Base-by-base conservation (phyloP, 2,113 vertebrate genomes). In the Gymnarchus niloticus region DNA sequence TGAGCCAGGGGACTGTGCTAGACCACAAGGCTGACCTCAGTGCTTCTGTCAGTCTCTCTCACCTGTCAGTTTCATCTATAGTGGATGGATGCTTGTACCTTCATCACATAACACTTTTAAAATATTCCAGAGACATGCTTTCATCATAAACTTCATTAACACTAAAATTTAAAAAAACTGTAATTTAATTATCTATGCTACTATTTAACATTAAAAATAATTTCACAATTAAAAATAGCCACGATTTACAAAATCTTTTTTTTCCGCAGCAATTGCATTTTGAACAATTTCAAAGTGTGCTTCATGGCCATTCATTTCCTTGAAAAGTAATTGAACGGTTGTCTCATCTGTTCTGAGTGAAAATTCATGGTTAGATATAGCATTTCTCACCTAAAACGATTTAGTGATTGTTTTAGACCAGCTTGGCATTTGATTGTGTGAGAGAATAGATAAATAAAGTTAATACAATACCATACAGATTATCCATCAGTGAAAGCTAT, bases 361-460 rank as follows among this genome's bases (percentile, higher is more conserved):
- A 10, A 37, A 73, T 73, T 73, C 33, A 73, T 73, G 33, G 65
- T 37, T 41, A 41, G 61, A 69, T 37, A 65, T 33, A 65, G 61
- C 61, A 69, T 73, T 73, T 41, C 65, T 41, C 33, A 19, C 14
- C 14, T 73, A 73, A 41, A 73, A 73, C 41, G 65, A 73, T 73
- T 33, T 41, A 37, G 14, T 73, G 65, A 17, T 73, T 73, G 65
- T 41, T 73, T 5, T 19, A 41, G 33, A 73, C 33, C 33, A 73
- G 65, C 65, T 73, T 73, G 41, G 65, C 65, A 73, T 6, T 12
- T 73, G 65, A 73, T 19, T 73, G 12, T 19, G 17, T 73, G 37
- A 41, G 65, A 19, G 65, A 73, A 73, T 73, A 41, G 65, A 73
- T 73, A 73, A 73, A 73, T 73, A 73, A 73, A 73, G 14, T 41